phyloP scores from a whole-genome alignment of 2,797 vertebrate species.

The Falco columbarius region DNA sequence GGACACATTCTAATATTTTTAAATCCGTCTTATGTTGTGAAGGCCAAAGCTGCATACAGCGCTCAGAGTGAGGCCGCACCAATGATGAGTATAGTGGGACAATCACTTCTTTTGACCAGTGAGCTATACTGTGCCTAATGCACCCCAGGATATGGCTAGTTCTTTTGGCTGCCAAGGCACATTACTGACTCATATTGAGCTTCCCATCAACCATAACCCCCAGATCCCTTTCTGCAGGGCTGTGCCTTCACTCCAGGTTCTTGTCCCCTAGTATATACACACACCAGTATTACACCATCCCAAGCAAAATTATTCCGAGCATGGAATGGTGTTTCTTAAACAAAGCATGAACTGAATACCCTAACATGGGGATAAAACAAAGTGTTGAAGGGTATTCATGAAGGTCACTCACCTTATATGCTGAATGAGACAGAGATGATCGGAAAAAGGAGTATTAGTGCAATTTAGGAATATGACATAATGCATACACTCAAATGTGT shows the following conservation, averaged over 20 bases:
- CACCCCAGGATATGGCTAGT: background rate
- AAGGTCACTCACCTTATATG: background rate
- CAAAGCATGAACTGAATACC: background rate
- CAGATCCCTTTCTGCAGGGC: background rate
- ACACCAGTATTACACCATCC: background rate
- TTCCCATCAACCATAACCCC: background rate
- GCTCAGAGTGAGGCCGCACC: background rate
- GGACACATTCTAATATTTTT: background rate
- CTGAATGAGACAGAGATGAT: background rate
- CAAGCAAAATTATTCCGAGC: background rate
- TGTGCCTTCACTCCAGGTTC: background rate
- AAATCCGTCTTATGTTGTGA: background rate
- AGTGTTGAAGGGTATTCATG: background rate
- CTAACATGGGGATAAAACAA: background rate
- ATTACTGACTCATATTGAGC: background rate
- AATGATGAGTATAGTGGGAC: background rate
- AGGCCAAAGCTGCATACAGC: background rate
- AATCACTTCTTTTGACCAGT: background rate
- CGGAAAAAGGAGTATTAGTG: background rate
- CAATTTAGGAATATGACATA: background rate
- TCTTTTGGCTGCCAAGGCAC: background rate
- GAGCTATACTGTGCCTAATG: background rate
- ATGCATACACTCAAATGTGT: background rate
- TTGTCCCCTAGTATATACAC: background rate
- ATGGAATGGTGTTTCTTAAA: background rate